Percentiles rank a stretch among this genome's conserved stretches.
phyloP scores from a whole-genome alignment of 2,888 invertebrate genomes.

The Drosophila buzzatii region DNA sequence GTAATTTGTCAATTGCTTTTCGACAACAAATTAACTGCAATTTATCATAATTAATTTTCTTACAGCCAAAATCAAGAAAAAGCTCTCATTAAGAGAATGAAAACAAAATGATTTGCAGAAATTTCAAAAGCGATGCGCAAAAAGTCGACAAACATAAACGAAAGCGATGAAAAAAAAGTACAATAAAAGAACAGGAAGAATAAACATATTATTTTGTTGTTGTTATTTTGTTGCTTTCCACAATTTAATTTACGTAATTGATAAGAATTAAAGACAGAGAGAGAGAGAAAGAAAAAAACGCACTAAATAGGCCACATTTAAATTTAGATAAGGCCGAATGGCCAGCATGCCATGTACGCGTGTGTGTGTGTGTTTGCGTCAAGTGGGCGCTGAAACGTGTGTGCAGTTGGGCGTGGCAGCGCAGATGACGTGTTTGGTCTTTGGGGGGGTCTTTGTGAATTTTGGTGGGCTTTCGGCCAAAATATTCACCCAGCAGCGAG shows the following conservation, averaged over 20 bases:
- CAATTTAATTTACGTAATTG: slow-evolving; percentile 71
- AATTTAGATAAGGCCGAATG: slow-evolving; percentile 65
- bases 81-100: slow-evolving; percentile 11
- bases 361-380: not conserved
- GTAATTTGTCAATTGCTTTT: slow-evolving; percentile 10
- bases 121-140: slow-evolving; percentile 62
- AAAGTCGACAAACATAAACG: slow-evolving; percentile 36
- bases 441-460: not conserved
- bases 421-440: slow-evolving; percentile 35
- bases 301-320: slow-evolving; percentile 76
- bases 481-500: slow-evolving; percentile 18
- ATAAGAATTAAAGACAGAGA: slow-evolving; percentile 57
- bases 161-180: slow-evolving; percentile 26
- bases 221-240: slow-evolving; percentile 29
- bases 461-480: slow-evolving; percentile 47
- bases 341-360: not conserved
- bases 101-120: slow-evolving; percentile 70
- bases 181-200: slow-evolving; percentile 22
- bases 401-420: slow-evolving; percentile 31
- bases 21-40: slow-evolving; percentile 35
- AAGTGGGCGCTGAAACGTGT: slow-evolving; percentile 43
- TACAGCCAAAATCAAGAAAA: slow-evolving; percentile 7
- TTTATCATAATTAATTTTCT: slow-evolving; percentile 46
- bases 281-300: slow-evolving; percentile 21
- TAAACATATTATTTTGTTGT: not conserved